Evolutionary conservation across 2,797 vertebrate species (phyloP).

Genomic region (Phrynocephalus forsythii): DNA sequence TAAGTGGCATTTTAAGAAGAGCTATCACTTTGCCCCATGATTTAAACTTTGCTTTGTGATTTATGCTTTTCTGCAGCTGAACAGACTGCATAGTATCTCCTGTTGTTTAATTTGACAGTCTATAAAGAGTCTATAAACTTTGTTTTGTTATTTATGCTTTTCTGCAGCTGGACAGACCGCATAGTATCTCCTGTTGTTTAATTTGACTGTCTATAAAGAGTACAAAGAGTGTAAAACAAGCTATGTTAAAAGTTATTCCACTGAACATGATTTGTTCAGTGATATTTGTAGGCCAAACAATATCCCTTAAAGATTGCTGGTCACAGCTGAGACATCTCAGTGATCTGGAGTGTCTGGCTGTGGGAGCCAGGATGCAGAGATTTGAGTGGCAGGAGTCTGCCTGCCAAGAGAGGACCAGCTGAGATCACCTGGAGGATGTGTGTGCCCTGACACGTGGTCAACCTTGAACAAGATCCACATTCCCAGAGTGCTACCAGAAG

Average conservation of each 20-base stretch:
- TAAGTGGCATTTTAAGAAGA: no score
- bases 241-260: neutral
- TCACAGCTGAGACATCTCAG: no score
- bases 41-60: neutral
- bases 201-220: neutral
- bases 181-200: neutral
- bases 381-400: no score
- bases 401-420: no score
- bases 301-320: neutral
- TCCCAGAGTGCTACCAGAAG: no score
- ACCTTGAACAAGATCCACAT: no score
- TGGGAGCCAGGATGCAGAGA: neutral
- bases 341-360: neutral
- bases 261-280: conserved; percentile 3
- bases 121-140: neutral
- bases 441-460: no score
- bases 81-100: neutral
- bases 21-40: neutral
- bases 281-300: neutral
- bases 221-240: neutral
- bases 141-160: neutral
- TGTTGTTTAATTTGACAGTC: neutral
- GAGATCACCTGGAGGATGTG: no score
- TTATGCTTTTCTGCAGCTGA: neutral
- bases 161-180: neutral